Conservation (phyloP, 2,797 vertebrate species). For the Myotis daubentonii region DNA sequence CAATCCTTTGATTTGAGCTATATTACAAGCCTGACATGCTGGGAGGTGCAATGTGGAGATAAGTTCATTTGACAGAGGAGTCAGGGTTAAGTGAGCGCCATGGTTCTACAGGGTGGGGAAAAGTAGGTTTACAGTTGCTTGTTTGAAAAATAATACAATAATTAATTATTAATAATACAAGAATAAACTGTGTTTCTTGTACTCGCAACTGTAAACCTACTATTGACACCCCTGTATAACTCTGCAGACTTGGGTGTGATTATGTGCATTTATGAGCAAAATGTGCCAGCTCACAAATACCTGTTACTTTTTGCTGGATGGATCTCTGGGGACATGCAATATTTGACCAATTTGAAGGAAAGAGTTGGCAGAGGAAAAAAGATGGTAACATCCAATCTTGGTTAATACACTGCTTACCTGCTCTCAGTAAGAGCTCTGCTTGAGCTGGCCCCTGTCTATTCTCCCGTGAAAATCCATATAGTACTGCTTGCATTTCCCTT, state of each 20-base stretch:
- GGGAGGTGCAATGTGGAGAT: neutral
- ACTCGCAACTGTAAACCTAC: neutral
- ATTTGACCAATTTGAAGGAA: conserved; percentile 13
- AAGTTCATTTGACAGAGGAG: neutral
- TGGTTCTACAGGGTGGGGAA: neutral
- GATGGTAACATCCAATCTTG: neutral
- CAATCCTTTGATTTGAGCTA: neutral
- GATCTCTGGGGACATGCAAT: neutral
- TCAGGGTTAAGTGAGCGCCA: neutral
- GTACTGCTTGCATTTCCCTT: neutral
- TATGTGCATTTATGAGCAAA: neutral
- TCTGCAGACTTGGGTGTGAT: neutral
- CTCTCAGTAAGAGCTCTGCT: neutral
- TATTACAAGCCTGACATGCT: neutral
- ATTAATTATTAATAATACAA: neutral
- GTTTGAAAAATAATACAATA: neutral
- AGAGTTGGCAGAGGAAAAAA: neutral
- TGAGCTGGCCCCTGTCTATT: neutral
- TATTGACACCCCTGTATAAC: neutral
- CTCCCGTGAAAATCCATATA: neutral
- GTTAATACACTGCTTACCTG: neutral
- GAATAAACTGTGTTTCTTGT: neutral
- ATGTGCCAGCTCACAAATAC: neutral
- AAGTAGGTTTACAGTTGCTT: neutral
- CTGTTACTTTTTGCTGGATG: neutral